Evolutionary conservation across 2,888 invertebrate species (phyloP).

Genomic region (Fragum sueziense): DNA sequence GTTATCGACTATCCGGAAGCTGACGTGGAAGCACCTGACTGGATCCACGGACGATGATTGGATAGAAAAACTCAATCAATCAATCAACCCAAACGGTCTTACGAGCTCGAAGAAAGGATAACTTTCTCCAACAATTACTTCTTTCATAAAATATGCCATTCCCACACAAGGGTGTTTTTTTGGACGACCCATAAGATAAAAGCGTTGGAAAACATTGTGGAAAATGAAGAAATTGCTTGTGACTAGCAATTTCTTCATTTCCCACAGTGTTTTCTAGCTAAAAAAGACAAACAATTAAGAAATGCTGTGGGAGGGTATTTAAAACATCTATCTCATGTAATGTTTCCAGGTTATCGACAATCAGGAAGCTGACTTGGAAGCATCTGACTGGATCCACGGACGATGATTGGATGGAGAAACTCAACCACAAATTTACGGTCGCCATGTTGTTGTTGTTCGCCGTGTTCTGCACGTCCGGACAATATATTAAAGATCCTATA

Average conservation of each 20-base stretch:
- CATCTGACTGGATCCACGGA: slow-evolving; percentile 10
- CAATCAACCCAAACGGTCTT: no score
- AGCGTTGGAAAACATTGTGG: background rate
- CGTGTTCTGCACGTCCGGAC: slow-evolving; percentile 70
- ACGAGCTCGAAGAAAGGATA: no score
- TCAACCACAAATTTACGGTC: slow-evolving; percentile 73
- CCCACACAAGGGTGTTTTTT: no score
- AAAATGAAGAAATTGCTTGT: background rate
- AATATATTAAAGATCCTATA: slow-evolving; percentile 75
- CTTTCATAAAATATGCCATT: no score
- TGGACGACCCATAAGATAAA: background rate
- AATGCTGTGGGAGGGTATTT: background rate
- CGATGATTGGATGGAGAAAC: slow-evolving; percentile 73
- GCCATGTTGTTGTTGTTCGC: slow-evolving; percentile 72
- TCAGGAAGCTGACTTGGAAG: slow-evolving; percentile 18
- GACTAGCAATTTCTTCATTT: background rate
- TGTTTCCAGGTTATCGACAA: slow-evolving; percentile 1
- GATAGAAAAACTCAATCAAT: slow-evolving; percentile 73
- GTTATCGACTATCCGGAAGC: slow-evolving; percentile 2
- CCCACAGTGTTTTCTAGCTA: background rate
- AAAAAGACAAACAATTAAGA: background rate
- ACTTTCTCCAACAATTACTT: no score
- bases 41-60: slow-evolving; percentile 65
- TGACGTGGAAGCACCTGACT: slow-evolving; percentile 6
- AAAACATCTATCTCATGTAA: background rate